Percentiles rank a stretch among this genome's conserved stretches.
Conservation (phyloP, 1,140 invertebrate genomes). For the Calephelis nemesis region DNA sequence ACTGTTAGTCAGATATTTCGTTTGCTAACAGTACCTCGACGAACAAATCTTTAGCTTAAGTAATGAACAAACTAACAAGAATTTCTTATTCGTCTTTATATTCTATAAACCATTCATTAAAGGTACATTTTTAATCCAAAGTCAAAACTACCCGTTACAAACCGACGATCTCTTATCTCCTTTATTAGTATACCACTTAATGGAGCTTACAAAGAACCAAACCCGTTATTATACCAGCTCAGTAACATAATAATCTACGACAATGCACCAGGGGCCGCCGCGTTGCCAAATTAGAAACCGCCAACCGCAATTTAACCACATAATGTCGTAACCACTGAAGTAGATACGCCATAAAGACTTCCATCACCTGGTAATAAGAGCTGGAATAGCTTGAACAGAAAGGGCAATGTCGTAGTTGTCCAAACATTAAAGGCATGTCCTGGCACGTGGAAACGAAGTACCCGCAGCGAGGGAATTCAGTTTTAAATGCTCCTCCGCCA, state of each 20-base stretch:
- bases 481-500: background rate
- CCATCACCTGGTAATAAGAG: background rate
- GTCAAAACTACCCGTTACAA: background rate
- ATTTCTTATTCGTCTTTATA: no score
- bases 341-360: background rate
- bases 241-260: constrained; percentile 20
- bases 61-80: no score
- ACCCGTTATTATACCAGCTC: constrained; percentile 7
- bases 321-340: background rate
- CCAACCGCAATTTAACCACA: background rate
- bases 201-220: background rate
- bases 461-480: constrained; percentile 10
- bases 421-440: constrained; percentile 17
- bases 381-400: background rate
- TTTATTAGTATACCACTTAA: background rate
- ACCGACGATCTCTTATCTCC: constrained; percentile 1
- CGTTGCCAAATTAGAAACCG: constrained; percentile 20
- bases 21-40: no score
- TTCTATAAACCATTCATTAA: no score
- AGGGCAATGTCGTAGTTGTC: constrained; percentile 5
- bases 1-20: no score
- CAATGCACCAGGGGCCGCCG: constrained; percentile 17
- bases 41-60: no score
- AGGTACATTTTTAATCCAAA: background rate
- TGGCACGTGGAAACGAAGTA: constrained; percentile 16